Percentiles rank a stretch among this genome's conserved stretches.
Conservation (phyloP, 1,140 invertebrate species). For the Anthonomus grandis region DNA sequence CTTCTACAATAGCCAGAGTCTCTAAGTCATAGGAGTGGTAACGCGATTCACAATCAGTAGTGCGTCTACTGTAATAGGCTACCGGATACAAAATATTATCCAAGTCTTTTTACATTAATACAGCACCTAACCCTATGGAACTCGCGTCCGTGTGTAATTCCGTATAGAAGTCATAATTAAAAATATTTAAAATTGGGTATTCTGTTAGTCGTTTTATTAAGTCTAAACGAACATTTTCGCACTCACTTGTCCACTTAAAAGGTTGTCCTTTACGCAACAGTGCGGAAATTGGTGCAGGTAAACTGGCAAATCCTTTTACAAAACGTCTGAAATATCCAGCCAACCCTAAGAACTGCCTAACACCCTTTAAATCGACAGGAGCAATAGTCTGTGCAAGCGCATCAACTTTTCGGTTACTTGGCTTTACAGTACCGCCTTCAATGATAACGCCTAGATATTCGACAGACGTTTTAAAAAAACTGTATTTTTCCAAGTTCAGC, state of each 20-base stretch:
- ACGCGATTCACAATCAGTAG: too few relatives aligned
- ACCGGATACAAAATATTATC: neutral
- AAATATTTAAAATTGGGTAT: neutral
- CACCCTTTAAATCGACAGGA: slow-evolving; percentile 30
- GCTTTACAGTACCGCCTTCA: slow-evolving; percentile 1
- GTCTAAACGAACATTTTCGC: slow-evolving; percentile 5
- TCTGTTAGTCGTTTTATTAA: neutral
- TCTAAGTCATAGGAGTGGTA: too few relatives aligned
- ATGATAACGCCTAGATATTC: neutral
- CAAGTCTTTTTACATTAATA: neutral
- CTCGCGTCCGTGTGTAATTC: slow-evolving; percentile 7
- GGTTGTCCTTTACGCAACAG: neutral
- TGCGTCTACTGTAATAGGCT: neutral
- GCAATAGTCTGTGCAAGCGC: neutral
- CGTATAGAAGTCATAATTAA: neutral
- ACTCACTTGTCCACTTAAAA: neutral
- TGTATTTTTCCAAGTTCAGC: neutral
- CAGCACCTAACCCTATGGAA: neutral
- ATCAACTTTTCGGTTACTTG: neutral
- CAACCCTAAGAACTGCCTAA: slow-evolving; percentile 39
- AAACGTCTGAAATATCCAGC: slow-evolving; percentile 41
- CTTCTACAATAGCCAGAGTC: too few relatives aligned
- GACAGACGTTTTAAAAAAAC: slow-evolving; percentile 1
- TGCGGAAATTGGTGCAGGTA: slow-evolving; percentile 27
- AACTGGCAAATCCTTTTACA: slow-evolving; percentile 36